Conservation (phyloP, 2,113 vertebrate genomes). For the Atlantisia rogersi region DNA sequence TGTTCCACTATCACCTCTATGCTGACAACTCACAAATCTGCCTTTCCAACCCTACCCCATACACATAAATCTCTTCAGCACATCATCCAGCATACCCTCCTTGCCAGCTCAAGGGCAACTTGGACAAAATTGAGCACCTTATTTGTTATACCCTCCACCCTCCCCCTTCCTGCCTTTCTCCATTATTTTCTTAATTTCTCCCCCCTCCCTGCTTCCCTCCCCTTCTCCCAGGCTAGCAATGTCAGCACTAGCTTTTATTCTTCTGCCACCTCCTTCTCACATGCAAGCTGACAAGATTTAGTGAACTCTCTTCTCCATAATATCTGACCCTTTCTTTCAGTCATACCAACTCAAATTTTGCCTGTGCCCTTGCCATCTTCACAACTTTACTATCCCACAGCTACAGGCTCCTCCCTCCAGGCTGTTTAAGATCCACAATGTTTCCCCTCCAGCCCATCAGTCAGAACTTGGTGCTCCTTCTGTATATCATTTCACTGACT, state of each 20-base stretch:
- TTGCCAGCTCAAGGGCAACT: slow-evolving; percentile 39
- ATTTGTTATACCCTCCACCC: neutral
- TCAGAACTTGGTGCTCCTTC: neutral
- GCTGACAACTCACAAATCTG: slow-evolving; percentile 42
- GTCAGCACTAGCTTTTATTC: slow-evolving; percentile 26
- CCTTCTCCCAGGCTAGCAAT: neutral
- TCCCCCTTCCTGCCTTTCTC: slow-evolving; percentile 11
- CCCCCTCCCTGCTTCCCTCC: neutral
- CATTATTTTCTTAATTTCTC: slow-evolving; percentile 51
- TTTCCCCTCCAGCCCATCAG: neutral
- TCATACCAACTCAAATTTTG: neutral
- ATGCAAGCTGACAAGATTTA: neutral
- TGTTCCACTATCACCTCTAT: neutral
- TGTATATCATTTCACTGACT: neutral
- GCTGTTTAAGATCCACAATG: neutral
- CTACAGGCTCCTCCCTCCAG: neutral
- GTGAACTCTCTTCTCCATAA: neutral
- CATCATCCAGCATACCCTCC: neutral
- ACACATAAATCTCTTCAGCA: slow-evolving; percentile 24
- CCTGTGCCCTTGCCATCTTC: neutral
- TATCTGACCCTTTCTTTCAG: slow-evolving; percentile 1
- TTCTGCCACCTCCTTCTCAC: neutral
- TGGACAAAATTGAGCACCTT: slow-evolving; percentile 26
- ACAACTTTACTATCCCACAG: neutral
- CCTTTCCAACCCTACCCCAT: neutral